Conservation (phyloP, 2,888 invertebrate species). For the Platycnemis pennipes region DNA sequence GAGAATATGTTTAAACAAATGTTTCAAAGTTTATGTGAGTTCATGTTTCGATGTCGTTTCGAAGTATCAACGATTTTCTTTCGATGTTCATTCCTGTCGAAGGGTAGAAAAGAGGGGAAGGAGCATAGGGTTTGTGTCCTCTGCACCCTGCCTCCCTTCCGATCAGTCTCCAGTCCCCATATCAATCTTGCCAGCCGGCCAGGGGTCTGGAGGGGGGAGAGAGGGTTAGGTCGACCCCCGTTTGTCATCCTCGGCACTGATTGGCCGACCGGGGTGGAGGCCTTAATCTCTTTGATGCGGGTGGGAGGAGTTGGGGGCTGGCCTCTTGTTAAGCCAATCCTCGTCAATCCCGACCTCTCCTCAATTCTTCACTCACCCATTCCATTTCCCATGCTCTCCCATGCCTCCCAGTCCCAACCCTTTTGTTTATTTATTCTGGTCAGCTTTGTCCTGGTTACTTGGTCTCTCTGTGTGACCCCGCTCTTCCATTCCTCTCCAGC, state of each 20-base stretch:
- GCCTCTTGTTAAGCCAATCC: neutral
- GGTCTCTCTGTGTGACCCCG: neutral
- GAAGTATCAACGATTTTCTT: neutral
- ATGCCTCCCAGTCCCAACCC: neutral
- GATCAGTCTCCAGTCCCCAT: neutral
- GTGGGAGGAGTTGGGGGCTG: neutral
- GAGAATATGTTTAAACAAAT: no score
- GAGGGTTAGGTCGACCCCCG: neutral
- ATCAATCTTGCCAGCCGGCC: neutral
- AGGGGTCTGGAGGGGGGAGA: neutral
- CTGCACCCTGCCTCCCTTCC: neutral
- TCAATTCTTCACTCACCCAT: neutral
- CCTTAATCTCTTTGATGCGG: neutral
- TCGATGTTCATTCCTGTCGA: neutral
- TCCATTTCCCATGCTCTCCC: neutral
- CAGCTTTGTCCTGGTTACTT: neutral
- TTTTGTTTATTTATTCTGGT: neutral
- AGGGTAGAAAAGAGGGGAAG: no score
- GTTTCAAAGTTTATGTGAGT: no score
- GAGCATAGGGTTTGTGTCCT: no score
- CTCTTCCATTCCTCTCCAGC: no score
- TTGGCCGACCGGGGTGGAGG: neutral
- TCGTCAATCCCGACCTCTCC: neutral
- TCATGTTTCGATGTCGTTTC: no score
- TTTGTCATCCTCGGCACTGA: slow-evolving; percentile 2